phyloP scores from a whole-genome alignment of 2,888 invertebrate species.

The Epsilonema sp. region DNA sequence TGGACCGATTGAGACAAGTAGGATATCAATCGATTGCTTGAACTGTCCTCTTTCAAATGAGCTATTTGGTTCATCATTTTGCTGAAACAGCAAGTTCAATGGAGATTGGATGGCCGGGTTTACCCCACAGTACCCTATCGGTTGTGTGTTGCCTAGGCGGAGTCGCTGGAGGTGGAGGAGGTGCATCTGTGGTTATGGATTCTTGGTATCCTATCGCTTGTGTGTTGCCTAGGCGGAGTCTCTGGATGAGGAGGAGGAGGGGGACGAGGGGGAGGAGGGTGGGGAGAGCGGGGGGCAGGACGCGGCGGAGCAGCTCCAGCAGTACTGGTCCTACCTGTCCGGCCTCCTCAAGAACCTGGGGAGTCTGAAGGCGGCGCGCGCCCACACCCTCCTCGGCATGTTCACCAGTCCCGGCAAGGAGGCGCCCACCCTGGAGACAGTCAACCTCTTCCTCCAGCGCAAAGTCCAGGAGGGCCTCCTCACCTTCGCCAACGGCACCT shows the following conservation, averaged over 20 bases:
- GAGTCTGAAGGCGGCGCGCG: conserved; percentile 6
- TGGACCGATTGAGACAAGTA: no score
- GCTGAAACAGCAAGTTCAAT: no score
- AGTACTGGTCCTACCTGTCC: neutral
- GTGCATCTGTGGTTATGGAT: conserved; percentile 5
- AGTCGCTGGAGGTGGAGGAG: no score
- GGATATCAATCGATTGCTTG: no score
- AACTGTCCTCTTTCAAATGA: no score
- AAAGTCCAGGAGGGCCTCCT: conserved; percentile 18
- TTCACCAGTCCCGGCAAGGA: conserved; percentile 13
- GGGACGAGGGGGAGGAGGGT: conserved; percentile 7
- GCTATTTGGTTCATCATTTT: no score
- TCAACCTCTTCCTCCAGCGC: conserved; percentile 18
- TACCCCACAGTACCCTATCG: no score
- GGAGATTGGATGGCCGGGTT: no score
- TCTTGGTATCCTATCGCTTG: neutral
- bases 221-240: conserved; percentile 2
- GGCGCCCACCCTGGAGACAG: conserved; percentile 16
- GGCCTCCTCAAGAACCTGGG: conserved; percentile 5
- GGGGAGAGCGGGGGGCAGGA: neutral
- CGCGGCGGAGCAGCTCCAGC: neutral
- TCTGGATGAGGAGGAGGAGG: conserved; percentile 11
- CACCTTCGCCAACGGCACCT: conserved; percentile 16
- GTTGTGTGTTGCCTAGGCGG: no score
- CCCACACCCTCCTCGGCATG: conserved; percentile 7